These are phyloP conservation scores for Thalassoma bifasciatum DNA, from an alignment of 2,113 vertebrate genomes.

Conservation along the genomic window DNA sequence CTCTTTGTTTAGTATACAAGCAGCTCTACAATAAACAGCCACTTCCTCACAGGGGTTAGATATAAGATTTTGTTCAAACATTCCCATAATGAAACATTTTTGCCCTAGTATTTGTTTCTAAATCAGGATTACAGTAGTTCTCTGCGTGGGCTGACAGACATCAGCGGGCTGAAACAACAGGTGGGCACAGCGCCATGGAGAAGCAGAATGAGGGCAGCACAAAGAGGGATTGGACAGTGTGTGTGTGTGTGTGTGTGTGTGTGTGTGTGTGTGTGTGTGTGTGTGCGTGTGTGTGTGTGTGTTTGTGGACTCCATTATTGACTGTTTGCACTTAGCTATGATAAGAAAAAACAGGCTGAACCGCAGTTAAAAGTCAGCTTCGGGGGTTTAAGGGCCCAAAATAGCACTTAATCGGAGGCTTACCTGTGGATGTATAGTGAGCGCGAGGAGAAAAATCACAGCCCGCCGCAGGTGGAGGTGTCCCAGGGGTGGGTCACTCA, in stretches of 20 bases:
- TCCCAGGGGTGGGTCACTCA: conserved; percentile 48
- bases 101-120: background rate
- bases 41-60: background rate
- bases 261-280: too few relatives aligned
- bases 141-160: conserved; percentile 37
- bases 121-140: conserved; percentile 34
- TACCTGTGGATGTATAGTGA: conserved; percentile 82
- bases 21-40: background rate
- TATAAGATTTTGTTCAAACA: background rate
- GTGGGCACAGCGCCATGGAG: conserved; percentile 73
- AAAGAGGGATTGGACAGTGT: conserved; percentile 34
- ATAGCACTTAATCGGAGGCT: conserved; percentile 81
- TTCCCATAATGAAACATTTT: background rate
- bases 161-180: conserved; percentile 77
- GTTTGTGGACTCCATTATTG: conserved; percentile 18
- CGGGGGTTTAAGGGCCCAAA: conserved; percentile 65
- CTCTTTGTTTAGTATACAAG: conserved; percentile 22
- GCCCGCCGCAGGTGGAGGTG: conserved; percentile 73
- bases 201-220: conserved; percentile 57
- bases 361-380: conserved; percentile 45
- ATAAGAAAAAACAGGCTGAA: conserved; percentile 14
- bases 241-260: background rate
- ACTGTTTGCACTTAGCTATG: conserved; percentile 34
- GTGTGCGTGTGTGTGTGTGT: too few relatives aligned
- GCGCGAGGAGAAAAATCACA: conserved; percentile 75